Percentiles rank a stretch among this genome's conserved stretches.
These are phyloP conservation scores for Shargacucullia verbasci DNA, from an alignment of 2,888 invertebrate genomes.

Conservation along the genomic window DNA sequence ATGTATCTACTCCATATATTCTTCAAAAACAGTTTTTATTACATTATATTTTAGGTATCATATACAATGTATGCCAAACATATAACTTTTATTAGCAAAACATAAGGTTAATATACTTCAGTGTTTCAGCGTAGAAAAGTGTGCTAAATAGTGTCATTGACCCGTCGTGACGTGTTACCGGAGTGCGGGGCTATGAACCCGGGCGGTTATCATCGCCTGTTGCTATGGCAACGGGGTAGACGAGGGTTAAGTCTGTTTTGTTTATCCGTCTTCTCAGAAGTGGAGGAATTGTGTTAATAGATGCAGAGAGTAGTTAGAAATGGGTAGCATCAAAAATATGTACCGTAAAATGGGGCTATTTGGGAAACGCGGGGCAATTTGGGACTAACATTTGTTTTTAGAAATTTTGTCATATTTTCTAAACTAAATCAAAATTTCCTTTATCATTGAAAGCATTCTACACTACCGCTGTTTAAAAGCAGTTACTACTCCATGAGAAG, in stretches of 20 bases:
- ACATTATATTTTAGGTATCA: neutral
- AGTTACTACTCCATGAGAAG: too few relatives aligned
- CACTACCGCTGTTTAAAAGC: too few relatives aligned
- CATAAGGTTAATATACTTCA: conserved; percentile 42
- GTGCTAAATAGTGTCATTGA: conserved; percentile 53
- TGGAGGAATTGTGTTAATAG: neutral
- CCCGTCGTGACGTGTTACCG: conserved; percentile 30
- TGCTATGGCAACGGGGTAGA: conserved; percentile 35
- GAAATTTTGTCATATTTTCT: too few relatives aligned
- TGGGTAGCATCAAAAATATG: too few relatives aligned
- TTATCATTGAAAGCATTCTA: too few relatives aligned
- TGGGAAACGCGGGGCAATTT: too few relatives aligned
- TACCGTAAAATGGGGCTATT: too few relatives aligned
- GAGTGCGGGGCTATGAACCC: conserved; percentile 39
- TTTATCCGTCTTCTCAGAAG: conserved; percentile 10
- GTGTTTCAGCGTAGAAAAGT: conserved; percentile 45
- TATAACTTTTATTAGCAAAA: conserved; percentile 22
- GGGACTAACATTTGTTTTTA: too few relatives aligned
- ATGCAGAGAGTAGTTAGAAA: too few relatives aligned
- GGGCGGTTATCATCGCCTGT: conserved; percentile 50
- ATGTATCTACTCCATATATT: too few relatives aligned
- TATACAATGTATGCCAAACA: conserved; percentile 19
- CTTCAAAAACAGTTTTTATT: conserved; percentile 20
- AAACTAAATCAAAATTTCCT: too few relatives aligned
- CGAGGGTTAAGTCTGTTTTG: conserved; percentile 22